Evolutionary conservation across 2,113 vertebrate genomes (phyloP).

Genomic region (Chloebia gouldiae): DNA sequence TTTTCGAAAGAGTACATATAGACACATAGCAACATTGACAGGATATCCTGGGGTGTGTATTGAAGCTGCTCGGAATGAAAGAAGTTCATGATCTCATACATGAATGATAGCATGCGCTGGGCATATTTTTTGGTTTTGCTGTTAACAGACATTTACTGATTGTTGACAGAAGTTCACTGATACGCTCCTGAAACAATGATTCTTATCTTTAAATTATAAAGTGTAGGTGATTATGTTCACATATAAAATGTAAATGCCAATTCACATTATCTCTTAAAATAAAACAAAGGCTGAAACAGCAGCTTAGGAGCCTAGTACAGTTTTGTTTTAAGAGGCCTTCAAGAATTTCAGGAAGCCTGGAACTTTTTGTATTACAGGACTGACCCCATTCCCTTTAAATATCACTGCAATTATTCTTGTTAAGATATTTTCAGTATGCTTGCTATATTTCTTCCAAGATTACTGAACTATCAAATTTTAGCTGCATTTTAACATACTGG

Average conservation of each 20-base stretch:
- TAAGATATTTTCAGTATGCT: not conserved
- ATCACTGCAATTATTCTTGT: not conserved
- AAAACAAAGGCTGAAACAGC: not conserved
- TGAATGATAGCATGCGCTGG: not conserved
- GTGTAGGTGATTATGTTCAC: not conserved
- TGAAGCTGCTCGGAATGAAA: not conserved
- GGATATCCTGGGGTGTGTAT: not conserved
- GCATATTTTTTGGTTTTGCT: not conserved
- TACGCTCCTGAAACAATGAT: not conserved
- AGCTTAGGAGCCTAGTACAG: fast-evolving
- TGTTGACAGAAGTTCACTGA: not conserved
- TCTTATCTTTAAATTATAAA: not conserved
- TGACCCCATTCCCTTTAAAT: not conserved
- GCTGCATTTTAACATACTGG: not conserved
- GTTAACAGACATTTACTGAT: not conserved
- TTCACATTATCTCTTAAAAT: not conserved
- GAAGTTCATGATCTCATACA: not conserved
- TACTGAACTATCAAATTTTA: not conserved
- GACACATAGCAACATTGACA: not conserved
- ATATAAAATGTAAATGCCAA: not conserved
- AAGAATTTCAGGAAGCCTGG: not conserved
- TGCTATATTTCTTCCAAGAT: not conserved
- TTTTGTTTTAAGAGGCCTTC: not conserved
- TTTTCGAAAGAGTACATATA: fast-evolving
- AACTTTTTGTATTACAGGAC: not conserved